phyloP scores from a whole-genome alignment of 2,888 invertebrate genomes.

The Microdon myrmicae region DNA sequence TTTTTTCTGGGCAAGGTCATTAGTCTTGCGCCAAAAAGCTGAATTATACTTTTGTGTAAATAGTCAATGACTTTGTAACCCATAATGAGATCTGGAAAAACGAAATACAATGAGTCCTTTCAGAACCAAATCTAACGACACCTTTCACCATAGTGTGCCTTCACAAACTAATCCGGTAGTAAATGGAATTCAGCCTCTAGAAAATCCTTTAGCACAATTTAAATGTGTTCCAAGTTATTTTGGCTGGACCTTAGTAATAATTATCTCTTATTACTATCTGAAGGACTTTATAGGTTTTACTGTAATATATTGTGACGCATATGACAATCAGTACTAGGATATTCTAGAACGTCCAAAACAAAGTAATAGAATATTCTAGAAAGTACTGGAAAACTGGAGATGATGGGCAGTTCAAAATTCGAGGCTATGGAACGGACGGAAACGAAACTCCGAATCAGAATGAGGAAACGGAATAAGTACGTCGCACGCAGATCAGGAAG shows the following conservation, averaged over 20 bases:
- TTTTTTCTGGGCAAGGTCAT: too few species aligned
- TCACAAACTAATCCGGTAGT: slow-evolving; percentile 58
- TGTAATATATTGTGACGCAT: slow-evolving; percentile 60
- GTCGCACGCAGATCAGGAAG: too few species aligned
- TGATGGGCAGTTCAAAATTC: too few species aligned
- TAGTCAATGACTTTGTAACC: slow-evolving; percentile 54
- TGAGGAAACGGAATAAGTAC: too few species aligned
- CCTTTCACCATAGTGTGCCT: slow-evolving; percentile 57
- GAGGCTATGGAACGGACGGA: too few species aligned
- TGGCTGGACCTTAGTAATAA: slow-evolving; percentile 35
- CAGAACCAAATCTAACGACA: neutral
- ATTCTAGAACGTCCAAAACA: too few species aligned
- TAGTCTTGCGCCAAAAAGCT: slow-evolving; percentile 59
- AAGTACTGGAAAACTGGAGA: too few species aligned
- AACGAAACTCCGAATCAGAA: too few species aligned
- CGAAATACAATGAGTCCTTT: neutral
- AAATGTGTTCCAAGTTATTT: slow-evolving; percentile 55
- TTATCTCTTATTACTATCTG: neutral
- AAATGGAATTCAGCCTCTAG: slow-evolving; percentile 59
- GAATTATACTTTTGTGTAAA: slow-evolving; percentile 57
- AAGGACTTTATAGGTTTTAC: slow-evolving; percentile 39
- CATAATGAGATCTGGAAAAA: slow-evolving; percentile 55
- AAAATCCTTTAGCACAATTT: slow-evolving; percentile 62
- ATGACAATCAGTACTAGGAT: too few species aligned
- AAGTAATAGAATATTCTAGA: too few species aligned